Evolutionary conservation across 2,113 vertebrate genomes (phyloP).

Genomic region (Hippopotamus amphibius): DNA sequence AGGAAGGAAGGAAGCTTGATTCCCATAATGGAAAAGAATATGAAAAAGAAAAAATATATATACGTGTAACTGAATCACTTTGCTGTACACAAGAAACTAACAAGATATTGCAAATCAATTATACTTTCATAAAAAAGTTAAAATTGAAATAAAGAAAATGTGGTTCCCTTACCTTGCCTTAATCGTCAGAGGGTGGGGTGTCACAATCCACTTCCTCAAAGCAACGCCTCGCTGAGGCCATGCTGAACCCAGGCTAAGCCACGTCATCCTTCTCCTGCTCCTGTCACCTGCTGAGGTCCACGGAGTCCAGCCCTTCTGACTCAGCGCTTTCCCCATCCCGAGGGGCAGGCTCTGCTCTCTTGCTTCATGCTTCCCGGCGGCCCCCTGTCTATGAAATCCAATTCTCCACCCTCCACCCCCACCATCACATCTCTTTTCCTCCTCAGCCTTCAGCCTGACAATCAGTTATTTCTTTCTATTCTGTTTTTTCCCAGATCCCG

Average conservation of each 20-base stretch:
- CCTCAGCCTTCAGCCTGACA: not conserved
- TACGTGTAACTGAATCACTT: not conserved
- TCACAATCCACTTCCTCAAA: not conserved
- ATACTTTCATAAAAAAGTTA: not conserved
- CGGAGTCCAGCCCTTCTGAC: not conserved
- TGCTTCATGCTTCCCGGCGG: rapidly evolving
- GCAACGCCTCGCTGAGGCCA: not conserved
- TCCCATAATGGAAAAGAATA: not conserved
- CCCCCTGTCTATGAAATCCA: not conserved
- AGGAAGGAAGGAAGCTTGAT: too few relatives aligned
- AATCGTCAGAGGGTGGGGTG: not conserved
- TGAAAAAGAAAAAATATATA: not conserved
- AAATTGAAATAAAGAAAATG: not conserved
- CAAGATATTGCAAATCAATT: not conserved
- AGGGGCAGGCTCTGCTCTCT: not conserved
- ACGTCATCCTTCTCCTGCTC: not conserved
- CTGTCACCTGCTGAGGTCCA: not conserved
- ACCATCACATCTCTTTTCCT: not conserved
- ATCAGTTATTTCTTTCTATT: not conserved
- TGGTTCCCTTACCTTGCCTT: not conserved
- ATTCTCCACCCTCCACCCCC: not conserved
- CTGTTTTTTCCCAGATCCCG: not conserved
- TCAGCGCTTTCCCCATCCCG: not conserved
- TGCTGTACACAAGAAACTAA: not conserved
- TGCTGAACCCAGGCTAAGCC: rapidly evolving